Base-by-base conservation (phyloP, 2,113 vertebrate species). In the Anguilla rostrata region DNA sequence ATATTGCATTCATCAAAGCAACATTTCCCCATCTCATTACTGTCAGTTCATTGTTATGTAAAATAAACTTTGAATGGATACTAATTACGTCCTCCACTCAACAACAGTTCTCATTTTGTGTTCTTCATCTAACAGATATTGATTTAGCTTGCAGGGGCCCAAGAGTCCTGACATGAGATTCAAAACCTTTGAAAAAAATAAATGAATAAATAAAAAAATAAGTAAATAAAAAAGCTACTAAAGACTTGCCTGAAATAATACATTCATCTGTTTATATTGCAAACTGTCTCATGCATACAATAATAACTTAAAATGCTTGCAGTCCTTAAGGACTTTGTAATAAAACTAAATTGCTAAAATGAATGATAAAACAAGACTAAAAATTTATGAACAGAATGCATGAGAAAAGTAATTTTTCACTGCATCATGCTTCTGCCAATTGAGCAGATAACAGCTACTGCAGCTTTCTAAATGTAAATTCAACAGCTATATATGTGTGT, bases 231-330 rank as follows among this genome's bases (percentile, higher is more conserved):
- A 81, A 79, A 56, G 20, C 88, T 84, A 84, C 87, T 89, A 87
- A 90, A 93, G 91, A 92, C 89, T 92, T 92, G 88, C 94, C 91
- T 94, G 92, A 93, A 93, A 94, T 92, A 93, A 90, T 88, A 87
- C 89, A 89, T 93, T 90, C 89, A 87, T 87, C 89, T 88, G 18
- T 89, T 81, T 81, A 81, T 88, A 46, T 46, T 46, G 43, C 43
- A 46, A 46, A 46, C 82, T 86, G 85, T 87, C 88, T 88, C 87
- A 80, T 89, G 88, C 88, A 83, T 29, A 86, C 87, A 88, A 78
- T 34, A 89, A 81, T 81, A 46, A 46, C 8, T 14, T 3, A 60
- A 60, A 60, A 60, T 60, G 56, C 56, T 56, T 60, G 14, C 56
- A 60, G 3, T 90, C 87, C 88, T 89, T 91, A 22, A 93, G 90